Evolutionary conservation across 1,140 invertebrate species (phyloP).

Genomic region (Drosophila prosaltans): DNA sequence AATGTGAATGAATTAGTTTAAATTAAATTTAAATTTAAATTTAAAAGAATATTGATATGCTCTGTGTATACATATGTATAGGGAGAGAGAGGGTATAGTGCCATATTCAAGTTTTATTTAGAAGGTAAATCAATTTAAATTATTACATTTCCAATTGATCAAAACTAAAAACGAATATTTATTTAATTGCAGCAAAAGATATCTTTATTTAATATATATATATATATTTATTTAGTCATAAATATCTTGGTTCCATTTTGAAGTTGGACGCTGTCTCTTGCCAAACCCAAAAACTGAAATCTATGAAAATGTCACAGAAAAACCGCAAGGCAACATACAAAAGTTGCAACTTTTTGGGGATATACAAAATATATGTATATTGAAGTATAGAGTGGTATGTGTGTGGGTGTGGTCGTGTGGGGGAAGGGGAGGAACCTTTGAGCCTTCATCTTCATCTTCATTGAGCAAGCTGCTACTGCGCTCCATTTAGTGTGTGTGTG

Average conservation of each 20-base stretch:
- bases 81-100: too few species aligned
- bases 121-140: too few species aligned
- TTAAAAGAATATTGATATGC: too few species aligned
- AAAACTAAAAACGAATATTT: not conserved
- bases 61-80: too few species aligned
- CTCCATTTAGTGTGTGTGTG: slow-evolving; percentile 55
- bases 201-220: not conserved
- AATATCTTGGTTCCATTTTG: slow-evolving; percentile 10
- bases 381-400: not conserved
- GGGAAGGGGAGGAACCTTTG: not conserved
- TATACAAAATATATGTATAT: not conserved
- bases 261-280: not conserved
- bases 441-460: slow-evolving; percentile 34
- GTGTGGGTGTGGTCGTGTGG: slow-evolving; percentile 28
- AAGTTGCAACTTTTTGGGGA: slow-evolving; percentile 52
- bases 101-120: too few species aligned
- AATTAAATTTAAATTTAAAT: too few species aligned
- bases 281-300: slow-evolving; percentile 33
- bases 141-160: not conserved
- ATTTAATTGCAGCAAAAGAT: not conserved
- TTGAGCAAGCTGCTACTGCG: slow-evolving; percentile 43
- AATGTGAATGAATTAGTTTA: too few species aligned
- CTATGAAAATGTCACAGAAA: slow-evolving; percentile 65
- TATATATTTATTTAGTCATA: not conserved
- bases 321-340: slow-evolving; percentile 65